Evolutionary conservation across 2,797 vertebrate genomes (phyloP).

Genomic region (Enteromius thamalakanensis): DNA sequence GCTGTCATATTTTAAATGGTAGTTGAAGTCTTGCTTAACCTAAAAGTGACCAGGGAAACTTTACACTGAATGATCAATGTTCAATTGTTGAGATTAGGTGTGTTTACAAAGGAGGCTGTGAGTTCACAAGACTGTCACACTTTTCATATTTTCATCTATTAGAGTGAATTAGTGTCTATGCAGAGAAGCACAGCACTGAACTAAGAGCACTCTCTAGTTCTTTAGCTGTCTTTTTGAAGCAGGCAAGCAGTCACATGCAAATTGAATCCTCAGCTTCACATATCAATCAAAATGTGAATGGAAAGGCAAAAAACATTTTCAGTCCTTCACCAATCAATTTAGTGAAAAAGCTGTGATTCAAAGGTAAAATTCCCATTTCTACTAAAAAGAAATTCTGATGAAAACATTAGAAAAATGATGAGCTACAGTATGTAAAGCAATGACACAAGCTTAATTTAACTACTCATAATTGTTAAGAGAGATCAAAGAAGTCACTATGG

Average conservation of each 20-base stretch:
- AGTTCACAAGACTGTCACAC: conserved; percentile 39
- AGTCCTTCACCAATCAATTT: neutral
- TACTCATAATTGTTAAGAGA: conserved; percentile 1
- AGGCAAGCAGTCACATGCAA: conserved; percentile 10
- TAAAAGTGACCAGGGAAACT: neutral
- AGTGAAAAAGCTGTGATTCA: neutral
- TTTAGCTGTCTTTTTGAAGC: conserved; percentile 3
- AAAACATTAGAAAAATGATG: neutral
- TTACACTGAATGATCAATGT: neutral
- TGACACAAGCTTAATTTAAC: neutral
- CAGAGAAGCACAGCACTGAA: neutral
- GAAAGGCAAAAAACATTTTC: neutral
- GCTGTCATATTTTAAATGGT: neutral
- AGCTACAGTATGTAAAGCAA: neutral
- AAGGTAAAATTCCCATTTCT: neutral
- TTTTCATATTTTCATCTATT: conserved; percentile 45
- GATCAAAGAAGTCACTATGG: neutral
- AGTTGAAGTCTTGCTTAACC: conserved; percentile 1
- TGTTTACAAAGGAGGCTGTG: neutral
- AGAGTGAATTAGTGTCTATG: conserved; percentile 16
- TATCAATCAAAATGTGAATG: conserved; percentile 10
- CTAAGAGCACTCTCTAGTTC: neutral
- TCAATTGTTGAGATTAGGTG: neutral
- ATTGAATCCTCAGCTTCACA: neutral
- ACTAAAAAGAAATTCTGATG: neutral